These are phyloP conservation scores for Bergia sp. DNA, from an alignment of 92 coral and sea anemone species.

Conservation along the genomic window DNA sequence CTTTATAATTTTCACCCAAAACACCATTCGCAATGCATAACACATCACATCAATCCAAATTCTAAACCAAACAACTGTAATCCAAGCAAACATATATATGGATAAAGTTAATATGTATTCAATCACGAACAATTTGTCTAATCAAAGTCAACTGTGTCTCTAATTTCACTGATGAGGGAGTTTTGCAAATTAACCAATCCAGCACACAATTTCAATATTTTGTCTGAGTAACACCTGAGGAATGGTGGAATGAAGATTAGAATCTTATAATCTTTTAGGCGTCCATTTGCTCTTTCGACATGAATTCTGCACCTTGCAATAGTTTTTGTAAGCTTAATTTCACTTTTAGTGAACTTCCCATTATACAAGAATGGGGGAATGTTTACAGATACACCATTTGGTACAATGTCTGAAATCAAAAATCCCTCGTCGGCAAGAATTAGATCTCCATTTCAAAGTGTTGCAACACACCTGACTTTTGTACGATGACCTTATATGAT, in stretches of 20 bases:
- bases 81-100: too few relatives aligned
- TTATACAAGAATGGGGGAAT: conserved; percentile 60
- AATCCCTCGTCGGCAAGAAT: conserved; percentile 18
- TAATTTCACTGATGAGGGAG: conserved; percentile 51
- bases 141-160: conserved; percentile 41
- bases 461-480: neutral
- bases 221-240: conserved; percentile 65
- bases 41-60: too few relatives aligned
- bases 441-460: conserved; percentile 16
- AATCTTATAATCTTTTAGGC: conserved; percentile 66
- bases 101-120: too few relatives aligned
- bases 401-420: conserved; percentile 6
- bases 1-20: too few relatives aligned
- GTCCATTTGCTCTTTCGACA: conserved; percentile 48
- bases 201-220: conserved; percentile 65
- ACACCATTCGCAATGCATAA: too few relatives aligned
- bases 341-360: conserved; percentile 60
- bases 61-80: too few relatives aligned
- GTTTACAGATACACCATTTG: conserved; percentile 60
- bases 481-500: conserved; percentile 9
- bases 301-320: conserved; percentile 44
- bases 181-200: conserved; percentile 66
- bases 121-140: too few relatives aligned
- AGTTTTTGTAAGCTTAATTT: conserved; percentile 50
- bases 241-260: conserved; percentile 61